phyloP scores from a whole-genome alignment of 2,888 invertebrate species.

The Callyntrura guangdongensis region DNA sequence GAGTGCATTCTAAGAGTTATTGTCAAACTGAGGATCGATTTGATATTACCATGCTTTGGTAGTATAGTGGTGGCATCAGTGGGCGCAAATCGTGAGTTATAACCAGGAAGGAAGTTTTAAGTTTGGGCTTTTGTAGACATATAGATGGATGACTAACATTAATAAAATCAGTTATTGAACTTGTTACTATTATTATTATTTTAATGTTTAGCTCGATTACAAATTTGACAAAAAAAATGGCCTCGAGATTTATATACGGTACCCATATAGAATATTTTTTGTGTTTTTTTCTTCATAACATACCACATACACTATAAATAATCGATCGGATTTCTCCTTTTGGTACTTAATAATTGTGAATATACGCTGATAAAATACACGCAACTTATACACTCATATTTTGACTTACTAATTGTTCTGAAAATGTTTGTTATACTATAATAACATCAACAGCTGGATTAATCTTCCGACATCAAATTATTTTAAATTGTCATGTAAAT shows the following conservation, averaged over 20 bases:
- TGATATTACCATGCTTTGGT: background rate
- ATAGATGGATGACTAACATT: conserved; percentile 47
- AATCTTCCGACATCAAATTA: too few species aligned
- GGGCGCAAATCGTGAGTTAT: conserved; percentile 66
- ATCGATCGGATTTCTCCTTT: too few species aligned
- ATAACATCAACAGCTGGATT: too few species aligned
- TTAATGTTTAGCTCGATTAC: conserved; percentile 19
- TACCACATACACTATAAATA: too few species aligned
- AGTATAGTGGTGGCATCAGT: conserved; percentile 21
- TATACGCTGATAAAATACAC: too few species aligned
- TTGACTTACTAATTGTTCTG: too few species aligned
- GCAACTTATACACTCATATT: too few species aligned
- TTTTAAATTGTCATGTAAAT: too few species aligned
- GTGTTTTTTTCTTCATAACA: background rate
- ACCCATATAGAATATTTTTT: background rate
- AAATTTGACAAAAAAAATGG: background rate
- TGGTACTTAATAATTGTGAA: too few species aligned
- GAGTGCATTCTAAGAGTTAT: background rate
- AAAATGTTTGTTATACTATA: too few species aligned
- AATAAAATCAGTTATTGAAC: conserved; percentile 24
- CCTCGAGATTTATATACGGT: conserved; percentile 4
- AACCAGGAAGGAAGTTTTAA: conserved; percentile 66
- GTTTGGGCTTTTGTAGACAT: conserved; percentile 3
- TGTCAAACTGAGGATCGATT: background rate
- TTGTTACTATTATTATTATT: background rate